These are phyloP conservation scores for Dipus sagitta DNA, from an alignment of 2,797 vertebrate species.

Conservation along the genomic window DNA sequence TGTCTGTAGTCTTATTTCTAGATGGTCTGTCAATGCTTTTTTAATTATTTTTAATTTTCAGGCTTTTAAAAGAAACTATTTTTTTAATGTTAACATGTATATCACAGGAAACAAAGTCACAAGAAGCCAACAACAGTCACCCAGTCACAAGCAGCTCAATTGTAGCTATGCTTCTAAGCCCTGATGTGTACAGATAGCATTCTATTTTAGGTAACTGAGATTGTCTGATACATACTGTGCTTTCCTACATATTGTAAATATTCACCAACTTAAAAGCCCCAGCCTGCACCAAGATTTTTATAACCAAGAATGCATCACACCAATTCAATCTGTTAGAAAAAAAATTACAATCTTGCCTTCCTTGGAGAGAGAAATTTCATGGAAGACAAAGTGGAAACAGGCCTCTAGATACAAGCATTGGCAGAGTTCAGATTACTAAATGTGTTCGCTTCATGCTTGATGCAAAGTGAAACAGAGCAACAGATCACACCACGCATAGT, in stretches of 20 bases:
- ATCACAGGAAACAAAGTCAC: no score
- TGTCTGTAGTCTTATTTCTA: background rate
- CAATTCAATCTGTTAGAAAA: background rate
- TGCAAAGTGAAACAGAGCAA: constrained; percentile 50
- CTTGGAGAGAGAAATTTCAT: background rate
- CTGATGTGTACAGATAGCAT: no score
- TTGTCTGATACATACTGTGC: background rate
- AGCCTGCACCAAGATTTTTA: constrained; percentile 51
- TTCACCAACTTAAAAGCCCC: constrained; percentile 54
- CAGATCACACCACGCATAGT: background rate
- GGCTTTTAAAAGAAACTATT: no score
- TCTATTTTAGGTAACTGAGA: background rate
- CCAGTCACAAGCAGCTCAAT: no score
- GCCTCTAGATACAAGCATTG: background rate
- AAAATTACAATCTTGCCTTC: constrained; percentile 23
- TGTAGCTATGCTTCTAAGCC: no score
- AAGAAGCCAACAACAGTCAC: no score
- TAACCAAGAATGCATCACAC: constrained; percentile 39
- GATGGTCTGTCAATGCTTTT: background rate
- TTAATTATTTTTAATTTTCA: no score
- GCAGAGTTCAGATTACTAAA: constrained; percentile 34
- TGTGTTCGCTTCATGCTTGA: constrained; percentile 32
- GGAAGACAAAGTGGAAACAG: background rate
- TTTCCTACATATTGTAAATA: constrained; percentile 57
- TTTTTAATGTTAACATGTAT: no score